Base-by-base conservation (phyloP, 2,797 vertebrate species). In the Craterocephalus amniculus region DNA sequence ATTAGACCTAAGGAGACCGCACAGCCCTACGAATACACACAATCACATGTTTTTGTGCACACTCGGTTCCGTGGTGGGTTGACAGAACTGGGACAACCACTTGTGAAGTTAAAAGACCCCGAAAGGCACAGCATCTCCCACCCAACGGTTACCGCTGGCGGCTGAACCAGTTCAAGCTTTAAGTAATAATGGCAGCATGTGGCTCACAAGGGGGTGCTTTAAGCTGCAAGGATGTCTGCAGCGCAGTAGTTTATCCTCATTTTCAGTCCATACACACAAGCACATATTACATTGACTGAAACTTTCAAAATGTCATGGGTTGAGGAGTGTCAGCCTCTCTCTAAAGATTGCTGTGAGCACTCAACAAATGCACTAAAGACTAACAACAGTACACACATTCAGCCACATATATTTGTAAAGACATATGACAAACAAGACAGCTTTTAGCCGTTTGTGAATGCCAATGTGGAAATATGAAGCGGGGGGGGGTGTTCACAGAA, bases 21-120 rank as follows among this genome's bases (percentile, higher is more conserved):
- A 58, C 40, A 62, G 54, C 35, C 16, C 52, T 34, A 49, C 29
- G 2, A 31, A 58, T 18, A 70, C 20, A 79, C 18, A 60, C 24
- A 68, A 31, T 54, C 74, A 73, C 16, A 13, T 60, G 68, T 59
- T 56, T 83, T 79, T 80, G 65, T 68, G 63, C 29, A 7, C 63
- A 64, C 56, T 74, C 40, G 55, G 62, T 79, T 76, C 64, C 38
- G 35, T 68, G 63, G 78, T 78, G 63, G 32, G 67, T 56, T 90
- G 89, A 90, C 88, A 92, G 84, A 92, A 89, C 78, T 90, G 75
- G 89, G 90, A 83, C 89, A 90, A 77, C 76, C 86, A 82, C 79
- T 89, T 87, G 88, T 89, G 79, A 84, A 83, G 86, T 88, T 87
- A 85, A 88, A 89, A 87, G 83, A 87, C 58, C 86, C 85, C 79